Conservation (phyloP, 2,113 vertebrate genomes). For the Crotophaga sulcirostris region DNA sequence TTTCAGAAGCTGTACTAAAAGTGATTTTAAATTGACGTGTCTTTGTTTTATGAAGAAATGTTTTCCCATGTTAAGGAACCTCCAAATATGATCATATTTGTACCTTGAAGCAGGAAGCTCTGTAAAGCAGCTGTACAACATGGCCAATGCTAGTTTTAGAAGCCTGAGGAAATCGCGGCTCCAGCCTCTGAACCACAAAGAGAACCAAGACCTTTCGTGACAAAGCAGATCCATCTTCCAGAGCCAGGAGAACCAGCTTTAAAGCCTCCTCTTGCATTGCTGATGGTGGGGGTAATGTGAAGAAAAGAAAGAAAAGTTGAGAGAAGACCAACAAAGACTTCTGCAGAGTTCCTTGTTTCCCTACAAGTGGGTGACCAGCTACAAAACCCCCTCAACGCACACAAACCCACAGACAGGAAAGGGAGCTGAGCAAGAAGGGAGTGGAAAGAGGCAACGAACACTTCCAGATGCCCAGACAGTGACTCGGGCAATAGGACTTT, state of each 20-base stretch:
- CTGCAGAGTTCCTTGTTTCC: background rate
- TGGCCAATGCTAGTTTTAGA: conserved; percentile 99
- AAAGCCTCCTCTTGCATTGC: conserved; percentile 98
- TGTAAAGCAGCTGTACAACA: conserved; percentile 97
- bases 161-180: conserved; percentile 96
- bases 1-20: background rate
- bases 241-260: conserved; percentile 93
- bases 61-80: background rate
- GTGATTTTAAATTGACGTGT: background rate
- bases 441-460: background rate
- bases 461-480: background rate
- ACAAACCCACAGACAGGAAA: background rate
- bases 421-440: background rate
- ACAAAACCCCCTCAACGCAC: background rate
- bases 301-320: background rate
- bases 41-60: background rate
- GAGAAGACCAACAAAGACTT: background rate
- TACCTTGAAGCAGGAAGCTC: conserved; percentile 98
- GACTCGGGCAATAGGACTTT: background rate
- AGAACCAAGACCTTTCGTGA: conserved; percentile 97
- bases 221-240: conserved; percentile 95
- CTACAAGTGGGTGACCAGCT: background rate
- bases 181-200: conserved; percentile 97
- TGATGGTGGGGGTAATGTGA: conserved; percentile 31
- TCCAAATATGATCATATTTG: background rate